Base-by-base conservation (phyloP, 2,113 vertebrate genomes). In the Athene cunicularia region DNA sequence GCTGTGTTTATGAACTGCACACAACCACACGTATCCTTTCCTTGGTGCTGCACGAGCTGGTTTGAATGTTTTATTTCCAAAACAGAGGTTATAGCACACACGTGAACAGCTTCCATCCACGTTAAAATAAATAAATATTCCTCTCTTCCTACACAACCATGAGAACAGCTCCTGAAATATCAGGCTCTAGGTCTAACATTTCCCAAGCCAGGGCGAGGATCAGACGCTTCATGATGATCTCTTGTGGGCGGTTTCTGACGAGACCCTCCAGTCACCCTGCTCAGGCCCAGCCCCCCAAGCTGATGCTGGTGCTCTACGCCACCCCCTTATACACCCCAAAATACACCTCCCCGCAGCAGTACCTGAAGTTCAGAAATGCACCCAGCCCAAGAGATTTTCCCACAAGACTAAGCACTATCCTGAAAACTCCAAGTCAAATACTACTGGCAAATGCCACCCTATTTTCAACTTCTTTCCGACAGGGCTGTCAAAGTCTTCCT, bases 1-100 rank as follows among this genome's bases (percentile, higher is more conserved):
- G 93, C 96, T 95, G 95, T 90, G 86, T 96, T 95, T 93, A 53
- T 7, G 79, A 45, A 5, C 35, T 3, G 19, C 47, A 10, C 83
- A 35, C n/a, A 4, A 19, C 26, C 67, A 16, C 76, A 22, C 2
- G 0, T 21, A 8, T 35, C 62, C 85, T 30, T 50, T 9, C 6
- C 67, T 15, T 18, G 0, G 33, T 1, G 8, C 82, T 35, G 33
- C 67, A 15, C 1, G 0, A 55, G 77, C 73, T 73, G 73, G 14
- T 52, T 56, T 80, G 1, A 2, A 75, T 0, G 43, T 5, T 85
- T 60, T 95, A 49, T 96, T 95, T 88, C 89, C 96, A 93, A 94
- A 97, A 93, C 95, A 97, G 62, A 82, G 41, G 7, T 24, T 9
- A 4, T 2, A 33, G 77, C 0, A 12, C 52, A 7, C 53, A 63